Conservation (phyloP, 2,888 invertebrate species). For the Scaptomyza caliginosa region DNA sequence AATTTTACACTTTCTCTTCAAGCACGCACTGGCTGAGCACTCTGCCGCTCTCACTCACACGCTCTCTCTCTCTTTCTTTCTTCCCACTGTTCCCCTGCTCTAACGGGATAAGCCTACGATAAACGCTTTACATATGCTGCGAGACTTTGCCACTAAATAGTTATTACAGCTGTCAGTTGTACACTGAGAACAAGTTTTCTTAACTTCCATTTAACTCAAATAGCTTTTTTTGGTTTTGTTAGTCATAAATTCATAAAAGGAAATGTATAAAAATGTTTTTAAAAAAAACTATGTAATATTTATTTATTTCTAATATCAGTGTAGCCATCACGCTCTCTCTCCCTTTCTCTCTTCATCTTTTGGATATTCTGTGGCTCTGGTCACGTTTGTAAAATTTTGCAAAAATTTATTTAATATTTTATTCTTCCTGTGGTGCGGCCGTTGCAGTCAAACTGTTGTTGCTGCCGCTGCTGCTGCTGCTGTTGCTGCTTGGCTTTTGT, state of each 20-base stretch:
- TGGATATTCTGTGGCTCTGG: slow-evolving; percentile 39
- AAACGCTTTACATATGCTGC: slow-evolving; percentile 53
- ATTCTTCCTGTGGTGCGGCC: slow-evolving; percentile 55
- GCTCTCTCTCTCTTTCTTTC: not conserved
- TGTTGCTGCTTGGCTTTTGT: slow-evolving; percentile 53
- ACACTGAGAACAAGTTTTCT: not conserved
- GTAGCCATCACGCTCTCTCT: not conserved
- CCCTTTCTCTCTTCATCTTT: not conserved
- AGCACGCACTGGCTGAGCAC: slow-evolving; percentile 1
- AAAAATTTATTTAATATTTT: slow-evolving; percentile 74
- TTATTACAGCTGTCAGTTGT: slow-evolving; percentile 12
- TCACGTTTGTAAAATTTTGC: slow-evolving; percentile 73
- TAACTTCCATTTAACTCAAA: too few relatives aligned
- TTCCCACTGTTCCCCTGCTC: too few relatives aligned
- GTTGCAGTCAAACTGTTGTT: slow-evolving; percentile 42
- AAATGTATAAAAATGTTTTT: too few relatives aligned
- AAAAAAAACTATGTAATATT: too few relatives aligned
- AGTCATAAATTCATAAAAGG: too few relatives aligned
- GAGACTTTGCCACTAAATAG: slow-evolving; percentile 3
- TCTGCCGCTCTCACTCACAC: not conserved
- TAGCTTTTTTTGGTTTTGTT: too few relatives aligned
- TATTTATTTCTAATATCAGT: not conserved
- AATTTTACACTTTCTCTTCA: slow-evolving; percentile 62
- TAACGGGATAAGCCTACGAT: slow-evolving; percentile 11
- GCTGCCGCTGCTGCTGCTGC: slow-evolving; percentile 20